A percentile compares a stretch with the other conserved stretches of the same genome.
Conservation (phyloP, 2,797 vertebrate species). For the Psittacula derbiana region DNA sequence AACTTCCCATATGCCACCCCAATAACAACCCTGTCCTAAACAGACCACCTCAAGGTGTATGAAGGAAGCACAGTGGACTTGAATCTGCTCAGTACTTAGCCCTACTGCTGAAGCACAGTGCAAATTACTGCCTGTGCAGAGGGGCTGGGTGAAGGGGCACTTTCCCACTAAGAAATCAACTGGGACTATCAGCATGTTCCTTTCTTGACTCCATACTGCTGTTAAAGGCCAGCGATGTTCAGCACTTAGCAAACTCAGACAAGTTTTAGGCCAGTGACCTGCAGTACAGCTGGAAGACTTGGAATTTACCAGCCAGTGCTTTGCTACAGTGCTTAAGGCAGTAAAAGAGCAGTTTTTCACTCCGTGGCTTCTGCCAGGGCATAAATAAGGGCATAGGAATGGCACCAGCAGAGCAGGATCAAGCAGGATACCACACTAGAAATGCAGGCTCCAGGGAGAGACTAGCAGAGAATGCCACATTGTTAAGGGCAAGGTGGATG, state of each 20-base stretch:
- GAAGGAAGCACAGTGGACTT: not conserved
- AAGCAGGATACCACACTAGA: not conserved
- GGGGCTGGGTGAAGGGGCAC: not conserved
- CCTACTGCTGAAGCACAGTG: not conserved
- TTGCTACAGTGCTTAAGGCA: not conserved
- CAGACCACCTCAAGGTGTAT: not conserved
- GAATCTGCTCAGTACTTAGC: not conserved
- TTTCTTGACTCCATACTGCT: not conserved
- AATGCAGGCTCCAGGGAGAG: not conserved
- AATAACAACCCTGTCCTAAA: not conserved
- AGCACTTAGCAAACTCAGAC: not conserved
- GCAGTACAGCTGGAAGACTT: not conserved
- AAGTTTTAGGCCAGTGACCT: not conserved
- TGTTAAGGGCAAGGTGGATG: not conserved
- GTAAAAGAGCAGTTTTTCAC: not conserved
- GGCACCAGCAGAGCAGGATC: not conserved
- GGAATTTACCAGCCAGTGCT: not conserved
- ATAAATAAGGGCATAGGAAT: not conserved
- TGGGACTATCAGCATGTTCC: not conserved
- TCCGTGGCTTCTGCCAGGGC: accelerated
- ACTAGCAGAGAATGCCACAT: not conserved
- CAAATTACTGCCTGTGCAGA: not conserved
- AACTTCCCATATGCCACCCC: not conserved
- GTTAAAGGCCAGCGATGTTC: not conserved
- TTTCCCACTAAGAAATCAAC: not conserved